Evolutionary conservation across 2,797 vertebrate species (phyloP), one percentile per base, ranked within the genome.

Genomic region (Tangara arthus): DNA sequence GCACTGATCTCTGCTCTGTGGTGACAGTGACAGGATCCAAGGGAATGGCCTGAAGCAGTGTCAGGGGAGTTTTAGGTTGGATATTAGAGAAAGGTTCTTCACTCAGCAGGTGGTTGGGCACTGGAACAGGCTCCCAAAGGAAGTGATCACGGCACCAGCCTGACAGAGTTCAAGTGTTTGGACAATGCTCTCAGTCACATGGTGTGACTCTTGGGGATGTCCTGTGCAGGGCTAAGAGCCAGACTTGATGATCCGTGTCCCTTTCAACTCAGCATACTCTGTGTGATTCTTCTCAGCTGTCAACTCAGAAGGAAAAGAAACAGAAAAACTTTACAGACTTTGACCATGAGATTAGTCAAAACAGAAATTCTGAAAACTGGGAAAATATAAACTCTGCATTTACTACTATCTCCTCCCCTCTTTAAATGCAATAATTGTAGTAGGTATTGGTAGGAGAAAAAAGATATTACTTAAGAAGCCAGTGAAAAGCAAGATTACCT

Each of bases 401-500:
- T 78, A 91, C 10, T 53, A 64, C 53, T 21, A 68, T 50, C 8
- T 12, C 13, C 22, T 22, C 7, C 28, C 14, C 21, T 76, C 65
- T 75, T 75, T 42, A 49, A 86, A 85, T 5, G 13, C 32, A 82
- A 15, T 64, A 81, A 71, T n/a, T 70, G 49, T 9, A 73, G n/a
- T 4, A 89, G 18, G 24, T 21, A 66, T 11, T 12, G 5, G 23
- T 41, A 80, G 39, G 49, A 32, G 15, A 65, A 50, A 52, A 39
- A 12, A 41, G 28, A 26, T 14, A 24, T 1, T 24, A 87, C 8
- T 59, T 65, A n/a, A 57, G 3, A 77, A 49, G 23, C 2, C 52
- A 79, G 15, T 15, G 18, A 91, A 44, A 87, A 53, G 55, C 15
- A 87, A 89, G 35, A 65, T 80, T 97, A 99, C 99, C 99, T 99